These are phyloP conservation scores for Dallia pectoralis DNA, from an alignment of 2,797 vertebrate genomes.

Conservation along the genomic window DNA sequence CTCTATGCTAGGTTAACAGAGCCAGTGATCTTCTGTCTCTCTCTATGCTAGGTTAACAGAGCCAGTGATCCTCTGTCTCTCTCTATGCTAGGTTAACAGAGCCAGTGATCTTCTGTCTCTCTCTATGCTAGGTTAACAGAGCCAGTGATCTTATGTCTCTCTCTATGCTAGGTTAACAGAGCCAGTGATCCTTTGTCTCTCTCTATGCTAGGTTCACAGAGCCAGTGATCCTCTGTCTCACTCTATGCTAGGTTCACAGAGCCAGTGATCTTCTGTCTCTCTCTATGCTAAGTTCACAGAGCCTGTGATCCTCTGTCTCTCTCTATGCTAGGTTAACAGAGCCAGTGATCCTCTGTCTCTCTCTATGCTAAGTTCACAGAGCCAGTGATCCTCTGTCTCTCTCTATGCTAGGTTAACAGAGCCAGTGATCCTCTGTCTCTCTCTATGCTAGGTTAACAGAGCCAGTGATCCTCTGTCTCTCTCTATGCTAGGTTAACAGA, in stretches of 20 bases:
- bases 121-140: no score
- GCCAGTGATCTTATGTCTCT: no score
- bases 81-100: slow-evolving; percentile 87
- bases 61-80: no score
- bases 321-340: slow-evolving; percentile 87
- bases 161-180: slow-evolving; percentile 87
- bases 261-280: slow-evolving; percentile 50
- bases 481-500: slow-evolving; percentile 87
- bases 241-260: slow-evolving; percentile 87
- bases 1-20: slow-evolving; percentile 87
- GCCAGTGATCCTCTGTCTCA: no score
- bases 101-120: slow-evolving; percentile 50
- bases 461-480: no score
- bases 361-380: no score
- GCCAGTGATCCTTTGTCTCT: slow-evolving; percentile 50
- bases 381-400: no score
- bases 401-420: slow-evolving; percentile 87
- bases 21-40: slow-evolving; percentile 50
- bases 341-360: slow-evolving; percentile 50
- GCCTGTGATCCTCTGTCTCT: no score
- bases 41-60: no score
- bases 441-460: no score
- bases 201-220: no score
- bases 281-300: no score
- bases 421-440: slow-evolving; percentile 50